These are phyloP conservation scores for Drosophila azteca DNA, from an alignment of 1,140 invertebrate species.

Conservation along the genomic window DNA sequence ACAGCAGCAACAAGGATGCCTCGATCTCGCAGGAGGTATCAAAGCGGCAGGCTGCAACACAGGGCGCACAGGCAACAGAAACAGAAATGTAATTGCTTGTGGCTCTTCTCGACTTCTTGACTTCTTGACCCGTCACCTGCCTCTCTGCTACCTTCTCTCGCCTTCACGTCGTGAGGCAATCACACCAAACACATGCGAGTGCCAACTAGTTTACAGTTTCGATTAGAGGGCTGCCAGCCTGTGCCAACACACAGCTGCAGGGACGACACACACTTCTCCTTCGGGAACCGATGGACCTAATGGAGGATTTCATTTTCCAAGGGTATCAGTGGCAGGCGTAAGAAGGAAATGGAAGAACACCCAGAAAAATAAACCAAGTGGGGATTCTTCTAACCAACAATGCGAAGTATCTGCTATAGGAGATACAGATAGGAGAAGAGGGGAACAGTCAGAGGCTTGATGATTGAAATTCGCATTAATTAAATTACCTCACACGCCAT, in stretches of 20 bases:
- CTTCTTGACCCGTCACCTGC: slow-evolving; percentile 13
- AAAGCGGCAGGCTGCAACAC: not conserved
- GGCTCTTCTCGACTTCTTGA: not conserved
- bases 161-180: not conserved
- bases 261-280: not conserved
- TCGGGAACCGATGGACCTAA: not conserved
- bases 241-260: slow-evolving; percentile 12
- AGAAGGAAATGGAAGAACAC: too few relatives aligned
- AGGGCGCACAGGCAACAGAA: not conserved
- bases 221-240: slow-evolving; percentile 27
- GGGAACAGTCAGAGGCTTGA: too few relatives aligned
- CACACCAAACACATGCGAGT: slow-evolving; percentile 13
- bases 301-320: too few relatives aligned
- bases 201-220: slow-evolving; percentile 43
- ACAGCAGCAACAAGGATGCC: slow-evolving; percentile 1
- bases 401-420: too few relatives aligned
- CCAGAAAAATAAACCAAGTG: too few relatives aligned
- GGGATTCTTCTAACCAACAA: too few relatives aligned
- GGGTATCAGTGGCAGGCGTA: too few relatives aligned
- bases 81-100: slow-evolving; percentile 45
- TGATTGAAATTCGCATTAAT: slow-evolving; percentile 35
- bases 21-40: slow-evolving; percentile 1
- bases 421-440: too few relatives aligned
- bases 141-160: too few relatives aligned
- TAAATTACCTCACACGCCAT: slow-evolving; percentile 46